These are phyloP conservation scores for Pristionchus japonicus DNA, from an alignment of 2,888 invertebrate genomes.

Conservation along the genomic window DNA sequence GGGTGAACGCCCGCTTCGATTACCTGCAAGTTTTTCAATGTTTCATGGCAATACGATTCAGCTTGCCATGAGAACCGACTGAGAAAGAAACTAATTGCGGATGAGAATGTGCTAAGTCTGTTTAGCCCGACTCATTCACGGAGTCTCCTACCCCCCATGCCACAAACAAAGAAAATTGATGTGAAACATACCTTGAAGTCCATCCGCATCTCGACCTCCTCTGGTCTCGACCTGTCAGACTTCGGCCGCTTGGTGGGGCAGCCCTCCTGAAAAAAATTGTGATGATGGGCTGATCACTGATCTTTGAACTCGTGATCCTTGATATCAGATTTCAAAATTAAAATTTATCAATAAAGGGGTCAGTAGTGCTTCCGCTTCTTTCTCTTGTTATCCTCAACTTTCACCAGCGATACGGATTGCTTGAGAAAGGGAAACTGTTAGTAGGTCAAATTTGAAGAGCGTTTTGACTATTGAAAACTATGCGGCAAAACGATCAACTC, in stretches of 20 bases:
- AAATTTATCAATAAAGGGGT: background rate
- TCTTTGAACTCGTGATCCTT: background rate
- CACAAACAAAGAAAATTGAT: too few species aligned
- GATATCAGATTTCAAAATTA: background rate
- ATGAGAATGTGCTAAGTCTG: too few species aligned
- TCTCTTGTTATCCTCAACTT: background rate
- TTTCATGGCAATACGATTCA: background rate
- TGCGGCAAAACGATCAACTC: background rate
- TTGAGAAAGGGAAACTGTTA: background rate
- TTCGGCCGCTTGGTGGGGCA: background rate
- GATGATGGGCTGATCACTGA: too few species aligned
- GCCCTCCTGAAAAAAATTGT: conserved; percentile 2
- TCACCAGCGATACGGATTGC: background rate
- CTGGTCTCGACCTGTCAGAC: background rate
- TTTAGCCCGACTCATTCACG: too few species aligned
- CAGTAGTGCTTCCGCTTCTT: background rate
- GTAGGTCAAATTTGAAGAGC: too few species aligned
- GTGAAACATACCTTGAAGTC: background rate
- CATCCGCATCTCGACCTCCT: background rate
- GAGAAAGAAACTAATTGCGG: too few species aligned
- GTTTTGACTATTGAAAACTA: background rate
- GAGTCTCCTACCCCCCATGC: too few species aligned
- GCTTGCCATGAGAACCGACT: too few species aligned
- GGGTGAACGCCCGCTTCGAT: background rate
- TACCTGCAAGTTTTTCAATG: background rate